Conservation (phyloP, 2,113 vertebrate genomes). For the Pseudopodoces humilis region DNA sequence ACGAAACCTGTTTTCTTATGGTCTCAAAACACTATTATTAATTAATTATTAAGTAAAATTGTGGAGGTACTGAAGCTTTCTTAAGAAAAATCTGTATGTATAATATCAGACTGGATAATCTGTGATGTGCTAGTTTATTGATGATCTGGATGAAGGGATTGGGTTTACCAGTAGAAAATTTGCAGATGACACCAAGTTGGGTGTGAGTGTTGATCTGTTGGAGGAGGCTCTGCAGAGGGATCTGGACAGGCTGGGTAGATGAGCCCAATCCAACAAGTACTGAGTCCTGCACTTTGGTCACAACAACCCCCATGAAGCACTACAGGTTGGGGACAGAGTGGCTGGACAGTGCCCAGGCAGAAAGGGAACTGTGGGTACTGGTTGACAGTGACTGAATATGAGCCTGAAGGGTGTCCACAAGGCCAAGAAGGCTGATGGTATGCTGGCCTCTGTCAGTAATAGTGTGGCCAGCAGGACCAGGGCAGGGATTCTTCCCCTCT, state of each 20-base stretch:
- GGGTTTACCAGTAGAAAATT: background rate
- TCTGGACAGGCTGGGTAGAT: background rate
- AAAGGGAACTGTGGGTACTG: background rate
- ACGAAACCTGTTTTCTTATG: background rate
- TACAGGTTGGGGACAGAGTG: background rate
- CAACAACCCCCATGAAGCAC: background rate
- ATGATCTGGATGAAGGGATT: background rate
- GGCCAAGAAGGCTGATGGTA: background rate
- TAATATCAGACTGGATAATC: background rate
- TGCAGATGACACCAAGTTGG: too few species aligned
- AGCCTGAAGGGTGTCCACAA: background rate
- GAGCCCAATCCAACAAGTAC: background rate
- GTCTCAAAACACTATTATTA: background rate
- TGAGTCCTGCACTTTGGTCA: background rate
- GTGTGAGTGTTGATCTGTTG: rapidly evolving
- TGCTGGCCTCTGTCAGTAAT: background rate
- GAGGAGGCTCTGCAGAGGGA: background rate
- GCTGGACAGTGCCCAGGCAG: background rate
- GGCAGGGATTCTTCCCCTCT: background rate
- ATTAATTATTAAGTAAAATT: background rate
- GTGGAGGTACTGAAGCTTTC: background rate
- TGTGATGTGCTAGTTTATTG: background rate
- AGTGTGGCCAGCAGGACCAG: background rate
- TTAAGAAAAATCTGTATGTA: background rate
- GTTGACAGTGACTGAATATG: rapidly evolving